Conservation (phyloP, 2,797 vertebrate genomes). For the Myripristis murdjan region DNA sequence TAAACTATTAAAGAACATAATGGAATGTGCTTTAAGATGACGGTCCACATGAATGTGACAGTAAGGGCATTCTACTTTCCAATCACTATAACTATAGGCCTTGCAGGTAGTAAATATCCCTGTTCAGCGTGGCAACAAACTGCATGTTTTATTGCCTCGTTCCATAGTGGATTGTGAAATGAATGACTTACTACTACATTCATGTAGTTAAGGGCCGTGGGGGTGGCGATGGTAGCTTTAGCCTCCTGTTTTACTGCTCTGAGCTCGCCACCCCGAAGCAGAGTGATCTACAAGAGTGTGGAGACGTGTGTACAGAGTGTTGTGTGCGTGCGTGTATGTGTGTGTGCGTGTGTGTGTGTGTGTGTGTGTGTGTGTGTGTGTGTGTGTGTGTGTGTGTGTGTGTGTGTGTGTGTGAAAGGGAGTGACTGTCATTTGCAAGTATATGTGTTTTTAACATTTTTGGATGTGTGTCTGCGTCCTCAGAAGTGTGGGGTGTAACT, state of each 20-base stretch:
- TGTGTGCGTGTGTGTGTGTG: conserved; percentile 31
- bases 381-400: conserved; percentile 28
- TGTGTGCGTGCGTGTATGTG: conserved; percentile 41
- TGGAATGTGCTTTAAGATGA: conserved; percentile 81
- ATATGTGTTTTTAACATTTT: conserved; percentile 27
- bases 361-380: conserved; percentile 41
- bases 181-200: conserved; percentile 88
- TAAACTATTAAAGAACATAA: conserved; percentile 81
- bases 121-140: conserved; percentile 81
- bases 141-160: conserved; percentile 87
- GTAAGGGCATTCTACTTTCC: conserved; percentile 83
- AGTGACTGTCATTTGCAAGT: conserved; percentile 38
- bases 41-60: conserved; percentile 88
- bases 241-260: conserved; percentile 75
- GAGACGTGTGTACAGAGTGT: conserved; percentile 28
- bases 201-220: conserved; percentile 81
- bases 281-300: conserved; percentile 83
- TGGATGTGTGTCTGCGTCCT: conserved; percentile 36
- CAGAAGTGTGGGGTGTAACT: conserved; percentile 13
- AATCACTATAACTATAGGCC: conserved; percentile 76
- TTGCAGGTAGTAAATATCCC: conserved; percentile 68
- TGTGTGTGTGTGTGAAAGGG: conserved; percentile 47
- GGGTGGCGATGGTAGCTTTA: conserved; percentile 80
- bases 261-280: conserved; percentile 82
- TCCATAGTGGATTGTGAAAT: conserved; percentile 83